phyloP scores from a whole-genome alignment of 2,797 vertebrate genomes.

The Acropternis orthonyx region DNA sequence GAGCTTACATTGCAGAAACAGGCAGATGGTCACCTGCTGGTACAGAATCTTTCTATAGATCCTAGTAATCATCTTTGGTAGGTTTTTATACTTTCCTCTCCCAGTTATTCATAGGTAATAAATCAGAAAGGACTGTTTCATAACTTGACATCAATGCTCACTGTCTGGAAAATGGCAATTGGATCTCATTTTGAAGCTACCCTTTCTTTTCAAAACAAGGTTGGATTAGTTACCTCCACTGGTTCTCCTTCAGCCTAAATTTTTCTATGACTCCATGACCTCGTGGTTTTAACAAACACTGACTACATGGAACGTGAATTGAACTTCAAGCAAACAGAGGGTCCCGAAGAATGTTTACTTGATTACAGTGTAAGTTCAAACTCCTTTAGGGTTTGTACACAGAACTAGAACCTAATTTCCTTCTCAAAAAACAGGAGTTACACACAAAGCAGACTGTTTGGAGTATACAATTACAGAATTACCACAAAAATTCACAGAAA shows the following conservation, averaged over 20 bases:
- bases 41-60: not conserved
- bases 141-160: not conserved
- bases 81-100: fast-evolving
- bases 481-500: not conserved
- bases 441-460: not conserved
- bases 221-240: not conserved
- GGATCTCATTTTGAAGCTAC: not conserved
- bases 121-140: not conserved
- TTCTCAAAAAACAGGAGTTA: not conserved
- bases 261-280: not conserved
- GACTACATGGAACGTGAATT: not conserved
- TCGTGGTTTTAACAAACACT: not conserved
- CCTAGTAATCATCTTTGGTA: not conserved
- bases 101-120: not conserved
- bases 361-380: not conserved
- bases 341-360: not conserved
- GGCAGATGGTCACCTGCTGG: not conserved
- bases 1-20: not conserved
- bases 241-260: not conserved
- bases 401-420: not conserved
- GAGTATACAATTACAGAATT: not conserved
- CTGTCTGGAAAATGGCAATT: not conserved
- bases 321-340: not conserved
- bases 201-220: not conserved
- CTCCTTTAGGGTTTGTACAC: not conserved